These are phyloP conservation scores for Callorhinus ursinus DNA, from an alignment of 2,113 vertebrate species.

Conservation along the genomic window DNA sequence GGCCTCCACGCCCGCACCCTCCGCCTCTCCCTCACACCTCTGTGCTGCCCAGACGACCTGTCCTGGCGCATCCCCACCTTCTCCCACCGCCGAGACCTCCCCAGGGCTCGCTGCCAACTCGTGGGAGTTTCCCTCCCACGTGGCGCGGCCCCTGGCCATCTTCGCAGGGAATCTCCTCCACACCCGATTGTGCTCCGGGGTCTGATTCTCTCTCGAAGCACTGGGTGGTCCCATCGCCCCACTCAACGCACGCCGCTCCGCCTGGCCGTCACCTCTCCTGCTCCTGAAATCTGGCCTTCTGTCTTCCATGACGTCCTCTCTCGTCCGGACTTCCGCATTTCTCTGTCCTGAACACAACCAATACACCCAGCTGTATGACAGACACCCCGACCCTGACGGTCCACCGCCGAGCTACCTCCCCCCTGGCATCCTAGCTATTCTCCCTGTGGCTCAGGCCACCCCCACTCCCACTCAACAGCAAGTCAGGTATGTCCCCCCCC, in stretches of 20 bases:
- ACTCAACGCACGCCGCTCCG: neutral
- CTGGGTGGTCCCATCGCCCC: neutral
- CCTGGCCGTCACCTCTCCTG: neutral
- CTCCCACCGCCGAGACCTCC: neutral
- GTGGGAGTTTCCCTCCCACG: neutral
- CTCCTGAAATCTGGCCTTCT: neutral
- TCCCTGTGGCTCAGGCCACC: neutral
- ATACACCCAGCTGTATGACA: neutral
- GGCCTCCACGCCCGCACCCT: neutral
- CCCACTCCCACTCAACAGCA: neutral
- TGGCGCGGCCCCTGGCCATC: neutral
- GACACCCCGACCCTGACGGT: neutral
- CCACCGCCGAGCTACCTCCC: neutral
- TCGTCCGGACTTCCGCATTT: neutral
- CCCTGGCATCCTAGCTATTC: neutral
- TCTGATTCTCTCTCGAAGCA: neutral
- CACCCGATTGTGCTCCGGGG: neutral
- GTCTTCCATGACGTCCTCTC: neutral
- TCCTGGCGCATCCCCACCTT: neutral
- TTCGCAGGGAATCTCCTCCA: neutral
- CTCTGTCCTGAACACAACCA: neutral
- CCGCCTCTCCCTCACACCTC: neutral
- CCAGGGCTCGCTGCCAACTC: neutral
- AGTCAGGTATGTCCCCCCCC: neutral
- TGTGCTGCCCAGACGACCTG: neutral